Base-by-base conservation (phyloP, 2,113 vertebrate genomes). In the Microtus richardsoni region DNA sequence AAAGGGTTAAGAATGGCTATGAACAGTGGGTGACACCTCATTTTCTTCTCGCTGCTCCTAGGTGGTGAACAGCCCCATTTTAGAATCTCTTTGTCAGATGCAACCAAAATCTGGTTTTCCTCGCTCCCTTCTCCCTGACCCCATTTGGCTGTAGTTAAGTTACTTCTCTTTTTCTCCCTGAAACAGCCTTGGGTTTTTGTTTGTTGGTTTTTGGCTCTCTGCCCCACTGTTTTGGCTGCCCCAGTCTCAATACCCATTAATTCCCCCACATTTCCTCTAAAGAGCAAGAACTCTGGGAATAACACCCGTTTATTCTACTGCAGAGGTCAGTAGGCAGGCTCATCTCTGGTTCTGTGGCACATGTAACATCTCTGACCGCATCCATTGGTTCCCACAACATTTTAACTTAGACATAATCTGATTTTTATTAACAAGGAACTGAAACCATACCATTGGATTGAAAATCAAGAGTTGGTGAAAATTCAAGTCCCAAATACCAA, bases 351-450 rank as follows among this genome's bases (percentile, higher is more conserved):
- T 80, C 70, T 7, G 17, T 47, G 44, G 26, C 78, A 58, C 22
- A 86, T 36, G 30, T 94, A 68, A 41, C 17, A 41, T 52, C 66
- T 97, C 86, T 92, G 54, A 91, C 75, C 68, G 33, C 26, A 80
- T 84, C 52, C 7, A 66, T 64, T 91, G 82, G 39, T 93, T 85
- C 89, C 87, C 68, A 33, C 17, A 54, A 33, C 36, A 79, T 28
- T 70, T 78, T 49, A 64, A 62, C 33, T 47, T 80, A 62, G 80
- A 39, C 78, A 86, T 83, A 78, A 90, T 60, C 89, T 94, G 39
- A 19, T 94, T 93, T 93, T 88, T 75, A 41, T 95, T 91, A 97
- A 88, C 36, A 71, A 95, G 85, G 19, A 88, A 88, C 33, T 10
- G 14, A 96, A 94, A 92, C n/a, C 82, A 92, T 44, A 91, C 13